Evolutionary conservation across 2,797 vertebrate genomes (phyloP).

Genomic region (Spea hammondii): DNA sequence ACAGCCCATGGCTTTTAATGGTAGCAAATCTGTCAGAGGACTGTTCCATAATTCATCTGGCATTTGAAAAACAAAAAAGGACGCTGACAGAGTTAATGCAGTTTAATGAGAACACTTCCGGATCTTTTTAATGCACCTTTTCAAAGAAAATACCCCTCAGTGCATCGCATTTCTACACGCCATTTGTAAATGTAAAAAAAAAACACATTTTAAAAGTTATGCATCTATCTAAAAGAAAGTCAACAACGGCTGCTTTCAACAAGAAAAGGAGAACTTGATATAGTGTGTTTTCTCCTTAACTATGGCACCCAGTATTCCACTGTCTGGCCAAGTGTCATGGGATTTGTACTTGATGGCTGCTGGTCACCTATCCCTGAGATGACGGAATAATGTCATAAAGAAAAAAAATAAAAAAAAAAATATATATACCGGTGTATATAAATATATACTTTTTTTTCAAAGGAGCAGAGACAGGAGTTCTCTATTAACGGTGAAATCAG

Average conservation of each 20-base stretch:
- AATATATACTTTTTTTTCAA: too few species aligned
- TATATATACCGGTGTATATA: too few species aligned
- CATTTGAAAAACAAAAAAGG: slow-evolving; percentile 55
- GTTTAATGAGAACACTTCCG: slow-evolving; percentile 58
- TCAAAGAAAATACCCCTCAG: slow-evolving; percentile 7
- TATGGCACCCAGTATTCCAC: too few species aligned
- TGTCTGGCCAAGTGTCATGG: too few species aligned
- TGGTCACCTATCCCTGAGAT: too few species aligned
- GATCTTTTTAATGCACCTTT: slow-evolving; percentile 26
- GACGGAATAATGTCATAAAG: too few species aligned
- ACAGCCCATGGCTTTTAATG: slow-evolving; percentile 68
- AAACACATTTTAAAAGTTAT: not conserved
- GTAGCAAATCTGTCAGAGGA: slow-evolving; percentile 61
- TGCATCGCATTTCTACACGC: slow-evolving; percentile 9
- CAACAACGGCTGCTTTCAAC: not conserved
- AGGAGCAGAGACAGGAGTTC: too few species aligned
- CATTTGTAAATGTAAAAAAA: not conserved
- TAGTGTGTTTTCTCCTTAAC: too few species aligned
- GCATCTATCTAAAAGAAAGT: not conserved
- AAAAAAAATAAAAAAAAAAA: too few species aligned
- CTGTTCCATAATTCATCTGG: slow-evolving; percentile 60
- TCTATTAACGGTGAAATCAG: too few species aligned
- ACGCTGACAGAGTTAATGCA: slow-evolving; percentile 59
- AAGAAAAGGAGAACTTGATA: too few species aligned
- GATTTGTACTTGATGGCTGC: too few species aligned